These are phyloP conservation scores for Ryuthela nishihirai DNA, from an alignment of 2,888 invertebrate species.

Conservation along the genomic window DNA sequence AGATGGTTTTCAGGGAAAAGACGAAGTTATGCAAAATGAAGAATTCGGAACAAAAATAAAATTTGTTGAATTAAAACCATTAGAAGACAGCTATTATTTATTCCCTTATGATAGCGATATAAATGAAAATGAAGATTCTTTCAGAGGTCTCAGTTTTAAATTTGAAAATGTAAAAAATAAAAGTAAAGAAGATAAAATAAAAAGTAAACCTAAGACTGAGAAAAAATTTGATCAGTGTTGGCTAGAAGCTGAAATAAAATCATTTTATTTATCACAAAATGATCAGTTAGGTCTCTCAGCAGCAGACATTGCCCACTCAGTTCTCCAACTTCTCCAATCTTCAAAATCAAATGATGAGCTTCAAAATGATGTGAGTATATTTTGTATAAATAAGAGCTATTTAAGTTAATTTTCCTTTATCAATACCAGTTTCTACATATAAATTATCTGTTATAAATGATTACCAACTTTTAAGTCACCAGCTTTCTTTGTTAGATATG, in stretches of 20 bases:
- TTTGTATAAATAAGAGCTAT: background rate
- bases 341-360: constrained; percentile 63
- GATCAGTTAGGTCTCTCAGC: constrained; percentile 25
- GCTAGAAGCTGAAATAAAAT: constrained; percentile 58
- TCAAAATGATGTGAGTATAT: constrained; percentile 61
- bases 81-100: constrained; percentile 18
- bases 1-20: constrained; percentile 12
- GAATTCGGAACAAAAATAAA: constrained; percentile 39
- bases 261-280: constrained; percentile 54
- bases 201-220: background rate
- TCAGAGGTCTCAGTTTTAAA: constrained; percentile 15
- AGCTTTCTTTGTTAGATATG: too few species aligned
- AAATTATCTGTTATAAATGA: too few species aligned
- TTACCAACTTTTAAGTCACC: too few species aligned
- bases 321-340: constrained; percentile 61
- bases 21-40: constrained; percentile 9
- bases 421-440: too few species aligned
- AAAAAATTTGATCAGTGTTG: constrained; percentile 46
- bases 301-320: constrained; percentile 60
- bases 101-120: constrained; percentile 3
- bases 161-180: constrained; percentile 2
- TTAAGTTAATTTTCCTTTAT: too few species aligned
- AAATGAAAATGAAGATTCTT: constrained; percentile 6
- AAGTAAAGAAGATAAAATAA: background rate
- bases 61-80: constrained; percentile 12